phyloP scores from a whole-genome alignment of 2,797 vertebrate species.

The Alfaro cultratus region DNA sequence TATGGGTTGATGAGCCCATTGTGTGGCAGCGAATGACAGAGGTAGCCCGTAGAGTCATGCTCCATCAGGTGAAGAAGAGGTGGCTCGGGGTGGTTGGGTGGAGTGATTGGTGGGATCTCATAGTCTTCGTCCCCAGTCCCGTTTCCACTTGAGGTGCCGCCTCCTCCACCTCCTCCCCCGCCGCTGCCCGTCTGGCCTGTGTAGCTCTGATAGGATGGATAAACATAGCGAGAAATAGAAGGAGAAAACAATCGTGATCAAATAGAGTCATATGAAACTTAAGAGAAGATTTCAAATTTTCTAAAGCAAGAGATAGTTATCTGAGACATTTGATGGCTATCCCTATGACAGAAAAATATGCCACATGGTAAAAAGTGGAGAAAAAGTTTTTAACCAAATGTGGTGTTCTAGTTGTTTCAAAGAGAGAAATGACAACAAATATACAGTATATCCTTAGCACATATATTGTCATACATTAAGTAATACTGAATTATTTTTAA shows the following conservation, averaged over 20 bases:
- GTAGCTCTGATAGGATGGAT: slow-evolving; percentile 81
- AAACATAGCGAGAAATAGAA: neutral
- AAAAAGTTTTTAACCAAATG: neutral
- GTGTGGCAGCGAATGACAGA: slow-evolving; percentile 94
- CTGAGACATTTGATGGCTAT: neutral
- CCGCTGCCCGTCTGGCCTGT: slow-evolving; percentile 80
- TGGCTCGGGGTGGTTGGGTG: slow-evolving; percentile 95
- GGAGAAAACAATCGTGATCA: neutral
- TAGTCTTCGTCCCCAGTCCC: slow-evolving; percentile 93
- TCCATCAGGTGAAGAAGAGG: slow-evolving; percentile 97
- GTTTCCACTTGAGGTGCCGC: slow-evolving; percentile 71
- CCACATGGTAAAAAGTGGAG: neutral
- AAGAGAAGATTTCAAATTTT: neutral
- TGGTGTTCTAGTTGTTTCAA: neutral
- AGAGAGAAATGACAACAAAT: neutral
- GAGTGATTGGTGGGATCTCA: slow-evolving; percentile 98
- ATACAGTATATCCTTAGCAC: neutral
- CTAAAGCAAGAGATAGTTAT: neutral
- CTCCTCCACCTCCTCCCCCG: slow-evolving; percentile 69
- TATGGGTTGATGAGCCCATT: slow-evolving; percentile 97
- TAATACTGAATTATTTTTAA: neutral
- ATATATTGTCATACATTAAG: neutral
- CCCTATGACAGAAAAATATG: neutral
- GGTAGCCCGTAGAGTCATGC: slow-evolving; percentile 90
- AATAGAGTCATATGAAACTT: neutral